Conservation (phyloP, 2,888 invertebrate species). For the Andricus curvator region DNA sequence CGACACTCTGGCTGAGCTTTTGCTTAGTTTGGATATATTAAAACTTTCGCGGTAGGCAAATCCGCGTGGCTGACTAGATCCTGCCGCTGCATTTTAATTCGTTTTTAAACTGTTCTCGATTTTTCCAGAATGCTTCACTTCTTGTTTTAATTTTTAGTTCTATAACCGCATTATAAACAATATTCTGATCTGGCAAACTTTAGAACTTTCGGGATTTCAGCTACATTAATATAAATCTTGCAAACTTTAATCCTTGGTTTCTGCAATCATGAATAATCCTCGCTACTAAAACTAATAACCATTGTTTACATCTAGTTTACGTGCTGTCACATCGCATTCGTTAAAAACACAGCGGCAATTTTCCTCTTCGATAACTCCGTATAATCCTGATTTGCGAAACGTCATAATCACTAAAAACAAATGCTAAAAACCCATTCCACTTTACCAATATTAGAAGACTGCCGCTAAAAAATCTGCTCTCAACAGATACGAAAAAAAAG, state of each 20-base stretch:
- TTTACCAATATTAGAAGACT: neutral
- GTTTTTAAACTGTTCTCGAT: constrained; percentile 14
- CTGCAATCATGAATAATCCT: neutral
- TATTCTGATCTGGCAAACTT: neutral
- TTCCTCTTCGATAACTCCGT: constrained; percentile 15
- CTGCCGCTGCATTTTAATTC: constrained; percentile 30
- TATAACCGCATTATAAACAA: neutral
- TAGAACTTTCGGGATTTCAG: neutral
- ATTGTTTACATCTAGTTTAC: constrained; percentile 36
- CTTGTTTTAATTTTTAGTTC: neutral
- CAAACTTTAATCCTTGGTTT: constrained; percentile 20
- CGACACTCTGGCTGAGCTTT: constrained; percentile 24
- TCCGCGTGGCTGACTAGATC: constrained; percentile 19
- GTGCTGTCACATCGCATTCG: constrained; percentile 4
- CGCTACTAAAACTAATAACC: neutral
- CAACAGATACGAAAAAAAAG: neutral
- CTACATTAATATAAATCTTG: neutral
- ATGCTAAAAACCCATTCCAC: neutral
- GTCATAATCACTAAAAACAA: constrained; percentile 11
- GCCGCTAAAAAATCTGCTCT: neutral
- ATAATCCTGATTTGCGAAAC: constrained; percentile 18
- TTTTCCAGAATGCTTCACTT: neutral
- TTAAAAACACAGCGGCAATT: neutral
- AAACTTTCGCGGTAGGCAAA: constrained; percentile 32
- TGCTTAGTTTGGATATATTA: constrained; percentile 34